Evolutionary conservation across 2,797 vertebrate species (phyloP).

Genomic region (Siniperca obscura): DNA sequence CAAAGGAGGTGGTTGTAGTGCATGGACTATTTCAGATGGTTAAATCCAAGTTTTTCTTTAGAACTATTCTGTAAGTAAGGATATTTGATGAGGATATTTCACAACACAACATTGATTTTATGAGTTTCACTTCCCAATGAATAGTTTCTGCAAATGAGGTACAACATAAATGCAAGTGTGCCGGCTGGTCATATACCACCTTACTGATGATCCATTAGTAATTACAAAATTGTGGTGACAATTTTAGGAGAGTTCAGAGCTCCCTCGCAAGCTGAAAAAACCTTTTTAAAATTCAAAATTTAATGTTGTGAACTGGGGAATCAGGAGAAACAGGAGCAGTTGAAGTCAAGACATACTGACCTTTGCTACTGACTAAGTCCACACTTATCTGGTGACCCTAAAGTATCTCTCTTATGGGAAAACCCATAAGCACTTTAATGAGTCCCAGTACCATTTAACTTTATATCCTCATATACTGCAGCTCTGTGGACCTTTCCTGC

Average conservation of each 20-base stretch:
- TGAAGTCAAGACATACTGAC: constrained; percentile 31
- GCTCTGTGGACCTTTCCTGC: constrained; percentile 17
- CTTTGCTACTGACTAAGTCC: constrained; percentile 31
- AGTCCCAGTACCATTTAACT: constrained; percentile 47
- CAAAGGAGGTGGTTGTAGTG: background rate
- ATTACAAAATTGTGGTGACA: background rate
- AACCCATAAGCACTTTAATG: constrained; percentile 52
- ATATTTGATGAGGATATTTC: background rate
- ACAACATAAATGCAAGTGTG: constrained; percentile 7
- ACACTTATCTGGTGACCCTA: constrained; percentile 36
- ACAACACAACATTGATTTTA: constrained; percentile 16
- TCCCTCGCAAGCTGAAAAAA: background rate
- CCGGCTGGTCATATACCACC: background rate
- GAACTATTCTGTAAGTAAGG: background rate
- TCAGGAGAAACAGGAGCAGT: background rate
- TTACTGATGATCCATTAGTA: constrained; percentile 12
- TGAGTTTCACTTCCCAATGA: constrained; percentile 22
- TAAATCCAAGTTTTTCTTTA: background rate
- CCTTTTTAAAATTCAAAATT: background rate
- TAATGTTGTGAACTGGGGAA: background rate
- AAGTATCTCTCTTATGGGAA: constrained; percentile 36
- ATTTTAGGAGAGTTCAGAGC: background rate
- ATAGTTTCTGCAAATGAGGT: constrained; percentile 10
- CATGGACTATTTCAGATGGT: background rate
- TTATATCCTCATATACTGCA: constrained; percentile 51